phyloP scores from a whole-genome alignment of 2,797 vertebrate species.

The Molothrus aeneus region DNA sequence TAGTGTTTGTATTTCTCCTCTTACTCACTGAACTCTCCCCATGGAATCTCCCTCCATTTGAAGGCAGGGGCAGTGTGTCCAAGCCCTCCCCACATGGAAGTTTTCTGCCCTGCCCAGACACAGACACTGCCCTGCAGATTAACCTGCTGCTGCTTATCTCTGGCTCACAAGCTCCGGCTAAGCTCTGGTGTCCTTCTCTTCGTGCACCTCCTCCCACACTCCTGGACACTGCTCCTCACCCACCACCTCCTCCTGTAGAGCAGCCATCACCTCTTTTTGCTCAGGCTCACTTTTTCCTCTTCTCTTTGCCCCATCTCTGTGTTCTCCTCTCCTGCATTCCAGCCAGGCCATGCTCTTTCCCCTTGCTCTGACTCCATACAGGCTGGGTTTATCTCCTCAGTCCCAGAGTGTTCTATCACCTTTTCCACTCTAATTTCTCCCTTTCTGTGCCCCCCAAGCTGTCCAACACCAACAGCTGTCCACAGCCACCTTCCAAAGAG shows the following conservation, averaged over 20 bases:
- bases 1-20: rapidly evolving
- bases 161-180: not conserved
- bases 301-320: not conserved
- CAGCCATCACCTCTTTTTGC: not conserved
- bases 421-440: not conserved
- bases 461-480: not conserved
- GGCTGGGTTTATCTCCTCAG: not conserved
- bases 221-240: not conserved
- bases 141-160: conserved; percentile 18
- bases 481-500: not conserved
- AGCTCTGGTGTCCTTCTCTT: not conserved
- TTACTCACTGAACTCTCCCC: not conserved
- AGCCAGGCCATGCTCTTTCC: not conserved
- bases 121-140: not conserved
- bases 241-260: not conserved
- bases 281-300: not conserved
- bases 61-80: rapidly evolving
- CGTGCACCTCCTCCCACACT: not conserved
- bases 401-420: not conserved
- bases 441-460: not conserved
- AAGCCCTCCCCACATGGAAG: not conserved
- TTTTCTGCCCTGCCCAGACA: not conserved
- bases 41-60: not conserved
- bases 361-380: not conserved
- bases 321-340: not conserved